Conservation (phyloP, 2,113 vertebrate genomes). For the Otis tarda region DNA sequence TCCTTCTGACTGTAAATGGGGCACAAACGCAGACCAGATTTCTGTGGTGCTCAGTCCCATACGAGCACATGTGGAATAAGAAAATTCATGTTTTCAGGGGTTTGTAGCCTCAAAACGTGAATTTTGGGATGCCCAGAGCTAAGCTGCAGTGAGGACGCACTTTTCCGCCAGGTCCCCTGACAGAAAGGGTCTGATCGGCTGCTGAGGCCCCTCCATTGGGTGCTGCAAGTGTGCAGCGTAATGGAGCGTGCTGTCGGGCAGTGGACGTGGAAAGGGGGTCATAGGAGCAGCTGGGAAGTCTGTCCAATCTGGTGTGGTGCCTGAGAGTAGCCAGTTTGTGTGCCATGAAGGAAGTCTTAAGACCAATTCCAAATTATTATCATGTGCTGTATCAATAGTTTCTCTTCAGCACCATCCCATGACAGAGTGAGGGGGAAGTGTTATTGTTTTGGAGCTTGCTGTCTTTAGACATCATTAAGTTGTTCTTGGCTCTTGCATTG, state of each 20-base stretch:
- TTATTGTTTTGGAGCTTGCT: not conserved
- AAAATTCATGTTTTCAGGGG: not conserved
- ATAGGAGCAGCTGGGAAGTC: not conserved
- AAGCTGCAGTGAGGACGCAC: accelerated
- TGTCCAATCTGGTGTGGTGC: not conserved
- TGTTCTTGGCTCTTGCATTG: not conserved
- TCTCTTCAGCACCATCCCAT: not conserved
- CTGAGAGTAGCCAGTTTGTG: not conserved
- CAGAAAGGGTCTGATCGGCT: not conserved
- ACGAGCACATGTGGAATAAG: not conserved
- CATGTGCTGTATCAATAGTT: not conserved
- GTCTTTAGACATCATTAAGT: not conserved
- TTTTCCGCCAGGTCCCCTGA: not conserved
- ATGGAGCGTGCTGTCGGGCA: accelerated
- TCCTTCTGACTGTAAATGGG: not conserved
- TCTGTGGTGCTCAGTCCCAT: not conserved
- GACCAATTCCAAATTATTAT: not conserved
- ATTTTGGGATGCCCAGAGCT: not conserved
- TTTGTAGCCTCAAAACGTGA: not conserved
- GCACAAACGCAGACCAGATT: not conserved
- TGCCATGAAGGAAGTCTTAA: not conserved
- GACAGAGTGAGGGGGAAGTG: not conserved
- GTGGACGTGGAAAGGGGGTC: not conserved
- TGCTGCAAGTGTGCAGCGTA: accelerated
- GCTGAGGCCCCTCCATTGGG: accelerated